phyloP scores from a whole-genome alignment of 92 coral and sea anemone genomes.

The Diadumene lineata region DNA sequence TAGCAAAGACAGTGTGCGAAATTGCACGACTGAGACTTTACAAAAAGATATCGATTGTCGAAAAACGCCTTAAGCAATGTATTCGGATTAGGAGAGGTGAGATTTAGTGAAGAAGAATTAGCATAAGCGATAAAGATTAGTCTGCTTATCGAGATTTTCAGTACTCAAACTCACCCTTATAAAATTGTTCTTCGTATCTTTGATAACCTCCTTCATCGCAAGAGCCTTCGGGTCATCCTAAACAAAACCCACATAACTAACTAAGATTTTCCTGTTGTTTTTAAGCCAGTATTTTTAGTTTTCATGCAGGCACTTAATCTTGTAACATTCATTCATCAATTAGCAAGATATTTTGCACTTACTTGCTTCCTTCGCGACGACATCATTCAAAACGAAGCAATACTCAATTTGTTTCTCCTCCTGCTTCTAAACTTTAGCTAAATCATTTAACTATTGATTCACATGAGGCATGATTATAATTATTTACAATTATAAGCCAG shows the following conservation, averaged over 20 bases:
- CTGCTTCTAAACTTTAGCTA: neutral
- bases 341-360: slow-evolving; percentile 9
- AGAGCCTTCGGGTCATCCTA: slow-evolving; percentile 27
- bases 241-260: neutral
- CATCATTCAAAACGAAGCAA: neutral
- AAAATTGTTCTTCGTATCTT: slow-evolving; percentile 16
- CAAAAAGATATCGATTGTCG: neutral
- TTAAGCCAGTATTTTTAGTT: too few relatives aligned
- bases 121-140: slow-evolving; percentile 11
- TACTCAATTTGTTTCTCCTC: neutral
- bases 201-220: slow-evolving; percentile 21
- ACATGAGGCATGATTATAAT: neutral
- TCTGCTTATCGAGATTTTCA: slow-evolving; percentile 16
- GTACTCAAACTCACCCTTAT: slow-evolving; percentile 18
- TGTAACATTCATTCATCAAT: neutral
- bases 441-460: neutral
- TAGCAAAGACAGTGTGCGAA: neutral
- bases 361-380: slow-evolving; percentile 13
- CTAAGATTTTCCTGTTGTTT: neutral
- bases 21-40: neutral
- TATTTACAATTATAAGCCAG: neutral
- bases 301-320: too few relatives aligned
- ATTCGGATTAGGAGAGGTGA: neutral
- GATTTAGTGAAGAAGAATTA: neutral
- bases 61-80: neutral